Conservation (phyloP, 2,888 invertebrate species). For the Creontiades dilutus region DNA sequence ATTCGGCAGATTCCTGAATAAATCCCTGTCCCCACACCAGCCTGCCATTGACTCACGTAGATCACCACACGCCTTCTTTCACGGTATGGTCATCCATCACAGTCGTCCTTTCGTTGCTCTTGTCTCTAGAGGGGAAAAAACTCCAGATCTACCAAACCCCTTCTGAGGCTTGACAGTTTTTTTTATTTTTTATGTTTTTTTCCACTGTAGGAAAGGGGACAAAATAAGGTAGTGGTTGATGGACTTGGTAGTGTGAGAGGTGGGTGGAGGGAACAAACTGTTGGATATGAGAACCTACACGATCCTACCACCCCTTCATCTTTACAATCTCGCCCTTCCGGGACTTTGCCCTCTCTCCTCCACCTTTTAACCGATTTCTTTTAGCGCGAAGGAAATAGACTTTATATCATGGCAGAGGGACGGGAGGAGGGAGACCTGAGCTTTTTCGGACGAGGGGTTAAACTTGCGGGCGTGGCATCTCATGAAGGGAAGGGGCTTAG, state of each 20-base stretch:
- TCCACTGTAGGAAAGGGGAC: neutral
- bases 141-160: constrained; percentile 18
- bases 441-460: constrained; percentile 58
- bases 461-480: constrained; percentile 63
- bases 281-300: constrained; percentile 30
- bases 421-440: constrained; percentile 1
- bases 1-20: too few relatives aligned
- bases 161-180: constrained; percentile 1
- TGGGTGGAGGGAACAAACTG: neutral
- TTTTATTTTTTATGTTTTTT: neutral
- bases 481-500: neutral
- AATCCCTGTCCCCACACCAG: neutral
- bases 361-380: constrained; percentile 57
- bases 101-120: neutral
- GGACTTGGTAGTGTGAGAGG: too few relatives aligned
- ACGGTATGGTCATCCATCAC: constrained; percentile 40
- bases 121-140: neutral
- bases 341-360: neutral
- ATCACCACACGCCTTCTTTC: constrained; percentile 3
- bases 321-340: constrained; percentile 22
- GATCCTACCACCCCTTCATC: neutral
- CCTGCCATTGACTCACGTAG: constrained; percentile 14
- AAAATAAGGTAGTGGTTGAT: neutral
- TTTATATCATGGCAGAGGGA: too few relatives aligned
- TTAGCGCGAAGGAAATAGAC: constrained; percentile 71